Evolutionary conservation across 2,113 vertebrate genomes (phyloP).

Genomic region (Barnardius zonarius): DNA sequence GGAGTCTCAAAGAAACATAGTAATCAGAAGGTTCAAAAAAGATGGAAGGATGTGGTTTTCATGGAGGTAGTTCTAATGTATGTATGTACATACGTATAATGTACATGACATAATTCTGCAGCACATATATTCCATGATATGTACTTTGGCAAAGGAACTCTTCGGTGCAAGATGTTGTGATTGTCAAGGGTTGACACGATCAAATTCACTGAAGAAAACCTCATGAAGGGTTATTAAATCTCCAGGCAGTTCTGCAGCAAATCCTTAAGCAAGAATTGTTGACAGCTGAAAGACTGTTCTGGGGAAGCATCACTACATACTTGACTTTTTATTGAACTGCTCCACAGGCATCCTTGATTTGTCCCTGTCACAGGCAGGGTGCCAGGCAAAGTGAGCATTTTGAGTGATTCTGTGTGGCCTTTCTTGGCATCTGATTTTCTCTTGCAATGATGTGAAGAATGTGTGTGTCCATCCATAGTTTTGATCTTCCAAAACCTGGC

Average conservation of each 20-base stretch:
- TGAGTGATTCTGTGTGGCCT: not conserved
- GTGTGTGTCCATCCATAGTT: not conserved
- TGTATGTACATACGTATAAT: not conserved
- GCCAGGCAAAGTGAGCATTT: not conserved
- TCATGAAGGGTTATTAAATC: not conserved
- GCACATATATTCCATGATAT: not conserved
- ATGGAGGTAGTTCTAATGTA: not conserved
- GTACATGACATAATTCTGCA: not conserved
- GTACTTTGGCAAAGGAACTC: not conserved
- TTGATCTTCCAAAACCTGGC: not conserved
- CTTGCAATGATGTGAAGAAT: not conserved
- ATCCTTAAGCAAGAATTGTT: not conserved
- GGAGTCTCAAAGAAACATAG: not conserved
- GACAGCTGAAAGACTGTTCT: not conserved
- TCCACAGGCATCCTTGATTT: not conserved
- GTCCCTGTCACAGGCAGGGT: not conserved
- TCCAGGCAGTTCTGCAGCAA: not conserved
- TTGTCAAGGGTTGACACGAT: not conserved
- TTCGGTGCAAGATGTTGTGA: not conserved
- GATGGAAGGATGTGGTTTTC: not conserved
- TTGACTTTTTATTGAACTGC: not conserved
- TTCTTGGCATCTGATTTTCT: not conserved
- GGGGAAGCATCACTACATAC: not conserved
- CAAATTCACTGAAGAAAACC: not conserved
- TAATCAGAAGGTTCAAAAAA: not conserved